Base-by-base conservation (phyloP, 1,140 invertebrate genomes). In the Drosophila ambigua region DNA sequence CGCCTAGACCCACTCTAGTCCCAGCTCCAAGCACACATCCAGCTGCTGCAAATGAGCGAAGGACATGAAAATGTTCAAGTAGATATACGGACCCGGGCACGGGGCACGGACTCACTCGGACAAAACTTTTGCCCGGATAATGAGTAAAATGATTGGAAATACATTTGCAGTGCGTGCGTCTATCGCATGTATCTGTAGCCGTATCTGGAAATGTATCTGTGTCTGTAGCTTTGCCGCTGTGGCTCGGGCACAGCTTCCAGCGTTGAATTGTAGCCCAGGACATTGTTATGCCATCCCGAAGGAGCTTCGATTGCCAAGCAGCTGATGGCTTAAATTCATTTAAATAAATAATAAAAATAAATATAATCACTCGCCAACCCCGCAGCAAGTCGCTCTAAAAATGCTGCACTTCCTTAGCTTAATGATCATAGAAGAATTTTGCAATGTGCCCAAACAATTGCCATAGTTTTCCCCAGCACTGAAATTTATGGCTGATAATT, bases 61-160 rank as follows among this genome's bases (percentile, higher is more conserved):
- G 76, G 66, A 84, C 66, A 84, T 73, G 80, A 79, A 84, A 76
- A 79, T 79, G 79, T 75, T 75, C 75, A 77, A 73, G 77, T 76
- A 76, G 65, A 71, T n/a, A 28, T 55, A 55, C 61, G 57, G 51
- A 77, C 57, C 46, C 41, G 54, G 39, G 44, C 46, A 28, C 39
- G 39, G 13, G 13, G 23, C 62, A 51, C 64, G 55, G 54, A 52
- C 45, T 15, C 23, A 52, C 51, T 43, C 41, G 46, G 35, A 60
- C 61, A 80, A 88, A 87, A 87, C 66, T 87, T 87, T 88, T 79
- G 59, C 78, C 71, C 59, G 79, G 79, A 88, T 87, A 87, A 87
- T 87, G 83, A 88, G 83, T 88, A 79, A 87, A 87, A 87, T 87
- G 76, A 87, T 87, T 87, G 83, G 83, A 87, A 87, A 87, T 87